phyloP scores from a whole-genome alignment of 1,140 invertebrate genomes.

The Epicauta chinensis region DNA sequence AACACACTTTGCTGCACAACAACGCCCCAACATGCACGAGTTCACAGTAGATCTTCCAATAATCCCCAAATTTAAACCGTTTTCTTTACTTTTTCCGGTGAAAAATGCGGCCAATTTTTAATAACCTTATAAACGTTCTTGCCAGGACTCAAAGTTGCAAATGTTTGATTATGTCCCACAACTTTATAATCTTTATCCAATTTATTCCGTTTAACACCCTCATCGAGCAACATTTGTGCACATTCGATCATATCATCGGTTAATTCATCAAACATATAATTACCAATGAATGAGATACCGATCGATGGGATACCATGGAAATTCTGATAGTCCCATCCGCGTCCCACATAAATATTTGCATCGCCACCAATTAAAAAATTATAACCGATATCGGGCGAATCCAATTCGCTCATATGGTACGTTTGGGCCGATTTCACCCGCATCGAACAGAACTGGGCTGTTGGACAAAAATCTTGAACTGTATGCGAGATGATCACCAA shows the following conservation, averaged over 20 bases:
- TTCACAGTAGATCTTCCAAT: too few species aligned
- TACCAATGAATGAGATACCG: slow-evolving; percentile 46
- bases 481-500: slow-evolving; percentile 46
- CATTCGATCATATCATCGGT: slow-evolving; percentile 36
- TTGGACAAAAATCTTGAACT: slow-evolving; percentile 32
- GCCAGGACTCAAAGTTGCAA: slow-evolving; percentile 27
- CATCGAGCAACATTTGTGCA: slow-evolving; percentile 36
- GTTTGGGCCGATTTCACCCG: slow-evolving; percentile 42
- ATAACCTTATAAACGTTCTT: slow-evolving; percentile 22
- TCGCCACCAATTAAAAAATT: slow-evolving; percentile 66
- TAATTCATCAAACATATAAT: slow-evolving; percentile 39
- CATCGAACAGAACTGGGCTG: slow-evolving; percentile 38
- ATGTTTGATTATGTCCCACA: slow-evolving; percentile 43
- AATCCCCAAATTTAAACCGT: too few species aligned
- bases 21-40: too few species aligned
- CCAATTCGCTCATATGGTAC: slow-evolving; percentile 33
- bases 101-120: slow-evolving; percentile 24
- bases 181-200: slow-evolving; percentile 40
- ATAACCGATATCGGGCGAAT: slow-evolving; percentile 47
- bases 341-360: slow-evolving; percentile 55
- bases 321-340: slow-evolving; percentile 54
- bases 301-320: slow-evolving; percentile 46
- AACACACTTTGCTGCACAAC: too few species aligned
- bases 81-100: not conserved
- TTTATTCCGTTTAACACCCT: slow-evolving; percentile 34